Base-by-base conservation (phyloP, 1,140 invertebrate genomes). In the Nylanderia fulva region DNA sequence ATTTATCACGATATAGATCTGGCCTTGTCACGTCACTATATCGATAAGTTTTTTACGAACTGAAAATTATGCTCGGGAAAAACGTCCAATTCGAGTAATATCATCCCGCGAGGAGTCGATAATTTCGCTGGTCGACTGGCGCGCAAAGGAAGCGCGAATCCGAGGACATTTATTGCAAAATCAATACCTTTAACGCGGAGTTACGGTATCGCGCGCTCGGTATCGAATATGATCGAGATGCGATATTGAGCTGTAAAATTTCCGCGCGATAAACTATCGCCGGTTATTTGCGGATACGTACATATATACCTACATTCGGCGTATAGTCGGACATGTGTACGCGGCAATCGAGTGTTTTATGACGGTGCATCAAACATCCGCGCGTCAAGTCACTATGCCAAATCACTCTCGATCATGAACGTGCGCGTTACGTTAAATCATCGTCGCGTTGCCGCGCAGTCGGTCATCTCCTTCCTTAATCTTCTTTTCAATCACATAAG, bases 341-440 rank as follows among this genome's bases (percentile, higher is more conserved):
- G 56, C 60, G 68, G 79, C 87, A 88, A 88, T 88, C 86, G 85
- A 84, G 74, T 89, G 87, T 84, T 89, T 89, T 89, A 89, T 76
- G 88, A 88, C 80, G 75, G 77, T 48, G 83, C 85, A 90, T 89
- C 85, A 87, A 89, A 89, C 85, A 86, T 52, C 39, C 79, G 68
- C 56, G 75, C 84, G 77, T 86, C 88, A 88, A 84, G 85, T 79
- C 75, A 69, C 88, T 45, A 29, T 33, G 52, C 84, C 60, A 87
- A 86, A 89, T 89, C 88, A 86, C 85, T 86, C 85, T 86, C 84
- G 84, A 88, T 85, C 87, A 85, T 63, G 56, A 83, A 80, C 64
- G 68, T 87, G 83, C 56, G 42, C 71, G 24, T 71, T 56, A 66
- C 76, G 75, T 80, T 88, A 88, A 87, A 88, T 88, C 87, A 88